Evolutionary conservation across 2,797 vertebrate species (phyloP), one percentile per base, ranked within the genome.

Genomic region (Lepilemur septentrionalis): DNA sequence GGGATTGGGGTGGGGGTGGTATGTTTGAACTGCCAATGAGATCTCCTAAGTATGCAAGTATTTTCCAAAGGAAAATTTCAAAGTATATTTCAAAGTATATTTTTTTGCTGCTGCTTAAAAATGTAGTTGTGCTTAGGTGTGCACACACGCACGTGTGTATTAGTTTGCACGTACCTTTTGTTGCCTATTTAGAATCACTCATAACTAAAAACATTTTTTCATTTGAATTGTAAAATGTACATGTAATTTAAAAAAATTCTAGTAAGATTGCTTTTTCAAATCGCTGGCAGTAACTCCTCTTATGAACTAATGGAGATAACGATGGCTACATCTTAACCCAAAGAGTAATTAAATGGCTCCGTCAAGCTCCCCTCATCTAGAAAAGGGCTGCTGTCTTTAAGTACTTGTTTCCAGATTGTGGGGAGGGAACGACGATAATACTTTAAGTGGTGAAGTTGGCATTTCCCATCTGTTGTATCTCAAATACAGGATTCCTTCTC

Each of bases 401-500:
- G 67, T 15, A 82, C 46, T 72, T 78, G 23, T 78, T 91, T 91
- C 89, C 96, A 97, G 97, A 89, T 85, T 95, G 96, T 57, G 69
- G 43, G n/a, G 50, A 89, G 55, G 93, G 88, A 93, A 65, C 25
- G 73, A 92, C 46, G 70, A 78, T 95, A 90, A 95, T 93, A 84
- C 79, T 97, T 95, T 78, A 86, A 95, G 91, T 94, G 95, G 95
- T 32, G 61, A 93, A 90, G 80, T n/a, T 97, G 96, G 85, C 83
- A 85, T 83, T 92, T 95, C 65, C 92, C 95, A 96, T 97, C 89
- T 97, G 96, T 78, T 79, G n/a, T 87, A 70, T 80, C 93, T 92
- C 67, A 86, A 72, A 88, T 72, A 80, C 61, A 78, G 88, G 46
- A 93, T 41, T 93, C 75, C 72, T 95, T 75, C 89, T 90, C 75